Conservation (phyloP, 2,797 vertebrate species). For the Myotis vivesi region DNA sequence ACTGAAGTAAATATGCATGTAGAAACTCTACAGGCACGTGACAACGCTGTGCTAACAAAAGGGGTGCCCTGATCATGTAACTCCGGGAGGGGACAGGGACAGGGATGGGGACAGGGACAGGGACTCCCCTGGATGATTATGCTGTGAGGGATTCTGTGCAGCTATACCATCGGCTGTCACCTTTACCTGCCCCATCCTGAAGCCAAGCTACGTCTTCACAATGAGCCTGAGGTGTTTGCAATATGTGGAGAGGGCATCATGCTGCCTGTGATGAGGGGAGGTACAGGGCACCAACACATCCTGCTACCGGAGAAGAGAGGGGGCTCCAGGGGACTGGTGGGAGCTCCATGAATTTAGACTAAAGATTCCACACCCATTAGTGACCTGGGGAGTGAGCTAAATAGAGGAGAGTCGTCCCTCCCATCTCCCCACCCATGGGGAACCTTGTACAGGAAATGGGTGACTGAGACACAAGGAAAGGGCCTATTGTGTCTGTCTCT, state of each 20-base stretch:
- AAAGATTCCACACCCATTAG: neutral
- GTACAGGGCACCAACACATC: neutral
- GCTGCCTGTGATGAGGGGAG: neutral
- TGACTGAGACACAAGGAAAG: neutral
- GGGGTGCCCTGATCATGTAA: neutral
- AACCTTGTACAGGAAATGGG: neutral
- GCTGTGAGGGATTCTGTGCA: neutral
- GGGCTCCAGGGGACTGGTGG: neutral
- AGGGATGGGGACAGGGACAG: neutral
- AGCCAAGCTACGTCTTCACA: too few relatives aligned
- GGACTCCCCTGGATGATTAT: neutral
- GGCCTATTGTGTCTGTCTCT: accelerated
- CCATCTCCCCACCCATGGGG: neutral
- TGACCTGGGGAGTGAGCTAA: neutral
- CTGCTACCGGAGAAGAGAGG: neutral
- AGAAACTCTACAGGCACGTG: neutral
- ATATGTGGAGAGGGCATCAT: neutral
- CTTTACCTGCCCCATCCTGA: neutral
- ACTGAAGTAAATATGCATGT: neutral
- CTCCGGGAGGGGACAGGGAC: neutral
- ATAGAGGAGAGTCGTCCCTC: neutral
- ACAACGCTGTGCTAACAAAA: neutral
- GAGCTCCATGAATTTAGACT: neutral
- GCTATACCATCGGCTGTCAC: accelerated
- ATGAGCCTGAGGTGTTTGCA: neutral